Evolutionary conservation across 2,113 vertebrate genomes (phyloP).

Genomic region (Ceratotherium simum): DNA sequence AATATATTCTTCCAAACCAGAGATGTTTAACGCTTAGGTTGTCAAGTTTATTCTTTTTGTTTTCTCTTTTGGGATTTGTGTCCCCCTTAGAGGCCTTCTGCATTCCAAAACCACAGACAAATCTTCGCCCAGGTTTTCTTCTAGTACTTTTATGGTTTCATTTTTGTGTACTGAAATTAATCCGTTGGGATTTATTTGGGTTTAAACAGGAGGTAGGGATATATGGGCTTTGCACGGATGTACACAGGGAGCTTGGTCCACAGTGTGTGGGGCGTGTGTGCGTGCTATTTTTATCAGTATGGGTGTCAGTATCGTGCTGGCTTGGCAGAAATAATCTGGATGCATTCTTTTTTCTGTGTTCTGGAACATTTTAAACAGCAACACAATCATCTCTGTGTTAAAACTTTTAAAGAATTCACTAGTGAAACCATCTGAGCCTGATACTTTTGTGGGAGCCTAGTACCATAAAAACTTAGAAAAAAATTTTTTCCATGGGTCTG

Average conservation of each 20-base stretch:
- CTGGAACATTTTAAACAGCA: background rate
- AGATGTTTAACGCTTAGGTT: background rate
- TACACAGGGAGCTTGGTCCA: accelerated
- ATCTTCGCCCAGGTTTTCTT: constrained; percentile 1
- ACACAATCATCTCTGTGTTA: background rate
- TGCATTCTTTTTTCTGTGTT: background rate
- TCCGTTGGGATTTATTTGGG: background rate
- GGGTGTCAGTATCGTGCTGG: constrained; percentile 3
- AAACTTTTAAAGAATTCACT: background rate
- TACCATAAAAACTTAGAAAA: background rate
- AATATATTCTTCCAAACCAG: background rate
- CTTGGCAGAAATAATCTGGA: constrained; percentile 27
- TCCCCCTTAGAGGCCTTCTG: background rate
- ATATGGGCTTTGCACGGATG: accelerated
- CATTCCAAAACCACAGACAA: background rate
- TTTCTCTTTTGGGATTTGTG: background rate
- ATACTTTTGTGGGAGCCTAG: background rate
- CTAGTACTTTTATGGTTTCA: background rate
- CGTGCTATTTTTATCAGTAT: background rate
- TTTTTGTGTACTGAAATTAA: background rate
- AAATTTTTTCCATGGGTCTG: background rate
- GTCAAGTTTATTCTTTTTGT: background rate
- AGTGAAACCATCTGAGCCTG: constrained; percentile 1
- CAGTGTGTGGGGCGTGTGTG: accelerated
- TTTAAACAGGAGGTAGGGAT: background rate